These are phyloP conservation scores for Scaptomyza pallida DNA, from an alignment of 1,140 invertebrate genomes.

Conservation along the genomic window DNA sequence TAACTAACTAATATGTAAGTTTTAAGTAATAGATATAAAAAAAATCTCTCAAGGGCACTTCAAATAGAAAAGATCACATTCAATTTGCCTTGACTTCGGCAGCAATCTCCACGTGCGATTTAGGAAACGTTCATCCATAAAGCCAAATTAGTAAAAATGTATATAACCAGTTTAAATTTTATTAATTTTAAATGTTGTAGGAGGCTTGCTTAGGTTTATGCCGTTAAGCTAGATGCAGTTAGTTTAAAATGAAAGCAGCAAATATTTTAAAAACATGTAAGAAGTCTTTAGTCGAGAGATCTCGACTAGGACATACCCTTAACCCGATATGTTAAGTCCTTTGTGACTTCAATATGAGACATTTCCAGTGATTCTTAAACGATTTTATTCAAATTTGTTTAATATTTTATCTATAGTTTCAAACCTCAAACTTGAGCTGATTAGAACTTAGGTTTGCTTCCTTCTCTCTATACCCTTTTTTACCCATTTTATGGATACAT, in stretches of 20 bases:
- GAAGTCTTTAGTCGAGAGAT: too few species aligned
- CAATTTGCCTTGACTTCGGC: conserved; percentile 33
- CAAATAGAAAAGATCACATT: conserved; percentile 28
- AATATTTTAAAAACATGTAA: too few species aligned
- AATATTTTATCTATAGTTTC: too few species aligned
- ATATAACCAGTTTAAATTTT: conserved; percentile 32
- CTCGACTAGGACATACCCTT: too few species aligned
- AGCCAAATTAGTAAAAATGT: conserved; percentile 27
- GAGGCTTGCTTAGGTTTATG: not conserved
- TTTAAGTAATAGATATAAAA: conserved; percentile 15
- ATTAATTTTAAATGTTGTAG: not conserved
- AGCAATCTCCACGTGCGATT: conserved; percentile 25
- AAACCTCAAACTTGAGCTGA: too few species aligned
- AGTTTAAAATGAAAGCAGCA: not conserved
- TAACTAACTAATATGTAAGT: conserved; percentile 4
- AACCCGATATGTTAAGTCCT: too few species aligned
- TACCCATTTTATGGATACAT: too few species aligned
- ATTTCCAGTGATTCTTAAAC: too few species aligned
- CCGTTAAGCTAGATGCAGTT: not conserved
- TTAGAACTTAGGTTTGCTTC: too few species aligned
- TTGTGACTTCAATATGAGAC: too few species aligned
- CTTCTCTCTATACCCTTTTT: too few species aligned
- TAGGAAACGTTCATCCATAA: conserved; percentile 30
- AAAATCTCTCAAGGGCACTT: conserved; percentile 28
- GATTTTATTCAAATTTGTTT: too few species aligned